phyloP scores from a whole-genome alignment of 2,888 invertebrate genomes.

The Oasisia sp. region DNA sequence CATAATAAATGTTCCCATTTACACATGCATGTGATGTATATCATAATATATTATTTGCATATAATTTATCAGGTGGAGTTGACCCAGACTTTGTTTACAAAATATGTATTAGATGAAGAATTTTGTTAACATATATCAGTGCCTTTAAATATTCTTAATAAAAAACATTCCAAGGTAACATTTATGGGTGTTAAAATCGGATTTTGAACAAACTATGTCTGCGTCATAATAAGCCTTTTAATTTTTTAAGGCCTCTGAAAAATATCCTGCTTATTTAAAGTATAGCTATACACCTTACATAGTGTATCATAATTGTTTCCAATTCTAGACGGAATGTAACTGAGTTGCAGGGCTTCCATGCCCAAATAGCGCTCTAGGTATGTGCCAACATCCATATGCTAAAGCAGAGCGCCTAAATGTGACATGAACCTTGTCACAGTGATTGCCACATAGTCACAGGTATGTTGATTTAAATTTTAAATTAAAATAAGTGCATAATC shows the following conservation, averaged over 20 bases:
- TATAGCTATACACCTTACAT: neutral
- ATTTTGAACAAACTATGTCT: neutral
- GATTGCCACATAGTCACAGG: neutral
- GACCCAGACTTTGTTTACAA: too few species aligned
- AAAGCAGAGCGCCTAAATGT: neutral
- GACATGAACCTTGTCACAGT: neutral
- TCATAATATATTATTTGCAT: too few species aligned
- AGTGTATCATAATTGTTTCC: neutral
- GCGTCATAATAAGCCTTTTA: neutral
- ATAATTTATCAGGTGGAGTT: too few species aligned
- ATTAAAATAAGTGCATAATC: too few species aligned
- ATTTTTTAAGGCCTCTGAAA: neutral
- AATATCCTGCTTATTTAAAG: neutral
- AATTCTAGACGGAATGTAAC: neutral
- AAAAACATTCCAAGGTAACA: neutral
- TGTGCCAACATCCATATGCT: neutral
- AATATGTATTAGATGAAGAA: too few species aligned
- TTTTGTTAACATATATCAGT: too few species aligned
- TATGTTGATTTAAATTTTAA: neutral
- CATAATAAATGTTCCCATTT: too few species aligned
- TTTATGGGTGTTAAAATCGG: neutral
- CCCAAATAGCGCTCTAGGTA: neutral
- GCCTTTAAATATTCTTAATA: too few species aligned
- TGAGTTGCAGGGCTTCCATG: conserved; percentile 1
- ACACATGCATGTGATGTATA: too few species aligned